Base-by-base conservation (phyloP, 2,113 vertebrate species). In the Vulpes vulpes region DNA sequence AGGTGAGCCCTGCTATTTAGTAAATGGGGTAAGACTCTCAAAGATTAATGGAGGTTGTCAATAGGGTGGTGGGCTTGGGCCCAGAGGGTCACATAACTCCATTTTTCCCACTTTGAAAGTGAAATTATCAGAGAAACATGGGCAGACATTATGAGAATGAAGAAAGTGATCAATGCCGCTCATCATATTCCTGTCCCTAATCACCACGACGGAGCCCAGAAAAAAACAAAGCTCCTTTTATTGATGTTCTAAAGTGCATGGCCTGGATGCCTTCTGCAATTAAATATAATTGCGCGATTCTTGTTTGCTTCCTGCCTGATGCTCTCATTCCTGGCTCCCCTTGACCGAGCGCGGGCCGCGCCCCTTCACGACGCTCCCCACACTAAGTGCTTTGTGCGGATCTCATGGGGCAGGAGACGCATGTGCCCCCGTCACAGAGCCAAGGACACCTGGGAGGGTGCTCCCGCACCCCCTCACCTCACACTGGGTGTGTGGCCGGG, bases 51-150 rank as follows among this genome's bases (percentile, higher is more conserved):
- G 89, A 8, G 17, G 43, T 69, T 94, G 92, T 88, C 96, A 65
- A 57, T 69, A 67, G 17, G 57, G 53, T 9, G 69, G 79, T 25
- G 59, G 87, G 38, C 91, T 81, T 15, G 0, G 27, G 78, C 67
- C 95, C 84, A 60, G 74, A 93, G 94, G 92, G 91, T 95, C 89
- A 71, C 43, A 32, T 74, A 60, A 71, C 90, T 84, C 79, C 94
- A 51, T 96, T 96, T 85, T 90, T 88, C 84, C 81, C 76, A 53
- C 85, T 96, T 79, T 91, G 85, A 91, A 94, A 82, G 90, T 96
- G 91, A 97, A 97, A 97, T 95, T 9, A 64, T 94, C 74, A 8
- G 69, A 78, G 69, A 84, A 38, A 64, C 11, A 0, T 55, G 85
- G 69, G 89, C 78, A 86, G 30, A n/a, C 51, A 22, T 74, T 49